phyloP scores from a whole-genome alignment of 2,797 vertebrate genomes.

The Pachyuromys duprasi region DNA sequence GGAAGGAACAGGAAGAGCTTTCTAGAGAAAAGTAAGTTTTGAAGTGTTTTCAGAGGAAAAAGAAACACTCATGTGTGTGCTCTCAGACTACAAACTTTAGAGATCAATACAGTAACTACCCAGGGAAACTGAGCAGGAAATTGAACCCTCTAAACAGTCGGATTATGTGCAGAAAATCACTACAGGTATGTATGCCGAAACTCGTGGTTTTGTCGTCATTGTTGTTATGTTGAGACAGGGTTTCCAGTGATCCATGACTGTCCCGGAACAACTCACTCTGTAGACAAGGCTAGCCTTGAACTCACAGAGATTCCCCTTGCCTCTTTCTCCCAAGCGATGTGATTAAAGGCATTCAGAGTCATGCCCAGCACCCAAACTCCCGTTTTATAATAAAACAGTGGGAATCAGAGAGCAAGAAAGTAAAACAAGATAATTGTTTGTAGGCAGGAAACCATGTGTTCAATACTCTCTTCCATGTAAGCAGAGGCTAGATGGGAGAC shows the following conservation, averaged over 20 bases:
- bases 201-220: not conserved
- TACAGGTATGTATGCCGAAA: not conserved
- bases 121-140: constrained; percentile 37
- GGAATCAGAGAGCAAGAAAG: not conserved
- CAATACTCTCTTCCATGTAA: not conserved
- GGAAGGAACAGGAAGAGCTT: not conserved
- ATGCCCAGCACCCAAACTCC: not conserved
- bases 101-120: not conserved
- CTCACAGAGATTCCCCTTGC: not conserved
- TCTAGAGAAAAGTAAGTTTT: constrained; percentile 7
- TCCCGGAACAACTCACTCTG: too few species aligned
- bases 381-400: constrained; percentile 31
- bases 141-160: not conserved
- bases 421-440: not conserved
- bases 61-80: not conserved
- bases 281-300: not conserved
- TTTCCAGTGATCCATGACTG: not conserved
- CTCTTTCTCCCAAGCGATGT: not conserved
- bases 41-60: constrained; percentile 6
- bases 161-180: not conserved
- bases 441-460: not conserved
- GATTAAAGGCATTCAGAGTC: not conserved
- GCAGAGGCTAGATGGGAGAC: not conserved
- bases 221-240: not conserved
- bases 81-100: constrained; percentile 18